Conservation (phyloP, 2,888 invertebrate genomes). For the Drosophila birchii region DNA sequence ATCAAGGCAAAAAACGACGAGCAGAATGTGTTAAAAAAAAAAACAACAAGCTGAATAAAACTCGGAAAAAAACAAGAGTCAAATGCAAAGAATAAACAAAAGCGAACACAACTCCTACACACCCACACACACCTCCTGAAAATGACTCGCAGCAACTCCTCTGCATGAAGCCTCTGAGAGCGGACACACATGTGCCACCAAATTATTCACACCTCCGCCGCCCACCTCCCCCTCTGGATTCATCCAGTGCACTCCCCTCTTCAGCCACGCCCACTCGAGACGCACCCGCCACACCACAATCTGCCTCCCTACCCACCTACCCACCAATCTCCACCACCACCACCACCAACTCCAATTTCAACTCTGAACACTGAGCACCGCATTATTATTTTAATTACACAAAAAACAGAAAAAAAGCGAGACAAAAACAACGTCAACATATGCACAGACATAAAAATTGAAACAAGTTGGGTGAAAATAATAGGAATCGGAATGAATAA, state of each 20-base stretch:
- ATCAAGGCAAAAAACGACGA: constrained; percentile 29
- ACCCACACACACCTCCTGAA: neutral
- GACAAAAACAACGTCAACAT: constrained; percentile 2
- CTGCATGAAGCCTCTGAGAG: constrained; percentile 34
- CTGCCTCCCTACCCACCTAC: neutral
- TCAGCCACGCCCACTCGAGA: constrained; percentile 68
- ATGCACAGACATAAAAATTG: constrained; percentile 3
- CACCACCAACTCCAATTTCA: constrained; percentile 42
- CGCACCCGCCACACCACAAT: constrained; percentile 50
- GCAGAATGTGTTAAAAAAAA: constrained; percentile 7
- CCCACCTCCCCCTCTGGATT: neutral
- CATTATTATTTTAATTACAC: constrained; percentile 76
- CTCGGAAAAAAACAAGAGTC: constrained; percentile 21
- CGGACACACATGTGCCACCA: constrained; percentile 65
- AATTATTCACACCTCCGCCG: constrained; percentile 72
- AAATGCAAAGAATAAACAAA: constrained; percentile 40
- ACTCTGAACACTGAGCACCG: constrained; percentile 41
- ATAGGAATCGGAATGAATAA: neutral
- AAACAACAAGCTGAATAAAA: neutral
- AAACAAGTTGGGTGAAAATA: constrained; percentile 5
- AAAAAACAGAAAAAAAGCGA: constrained; percentile 37
- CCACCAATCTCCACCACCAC: neutral
- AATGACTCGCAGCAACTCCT: constrained; percentile 11
- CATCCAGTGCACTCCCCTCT: neutral
- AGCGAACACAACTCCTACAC: constrained; percentile 9